Evolutionary conservation across 2,888 invertebrate species (phyloP), one percentile per base, ranked within the genome.

Genomic region (Drosophila cognata): DNA sequence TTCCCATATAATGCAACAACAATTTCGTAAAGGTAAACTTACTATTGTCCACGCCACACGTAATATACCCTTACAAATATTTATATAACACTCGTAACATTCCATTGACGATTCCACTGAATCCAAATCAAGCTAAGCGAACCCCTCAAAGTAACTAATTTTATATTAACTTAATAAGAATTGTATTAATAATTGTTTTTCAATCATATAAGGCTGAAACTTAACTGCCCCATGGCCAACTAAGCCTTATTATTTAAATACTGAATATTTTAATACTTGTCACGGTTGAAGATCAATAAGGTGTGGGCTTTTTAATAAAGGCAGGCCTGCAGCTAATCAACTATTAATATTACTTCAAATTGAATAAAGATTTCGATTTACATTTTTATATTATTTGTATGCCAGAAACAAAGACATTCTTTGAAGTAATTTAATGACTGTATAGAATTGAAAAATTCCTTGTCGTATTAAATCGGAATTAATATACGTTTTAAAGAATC

Each of bases 1-100:
- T 82, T 87, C 71, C 71, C 79, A 89, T 81, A 71, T 74, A 81
- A 71, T 69, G 71, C 67, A 66, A 52, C 74, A 71, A 63, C 75
- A 71, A 35, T 57, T 41, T 43, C n/a, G 13, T 13, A 36, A 56
- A 43, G 53, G 18, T 33, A 28, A 46, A 29, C 33, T 21, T 18
- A 3, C 4, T 4, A 4, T 28, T 52, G 31, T 52, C 25, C 38
- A 57, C 16, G 6, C 52, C 11, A n/a, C 48, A 48, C 35, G 13
- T 29, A 29, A 25, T 18, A 41, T 63, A 72, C 71, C 38, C 71
- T 63, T 48, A 21, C 4, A 43, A 13, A 43, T 21, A 21, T 21
- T 21, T 21, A 21, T 25, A 41, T 41, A 35, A 48, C 13, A 51
- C n/a, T 21, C 31, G 51, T n/a, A 8, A 33, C 33, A 55, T 28